Base-by-base conservation (phyloP, 1,140 invertebrate species). In the Meteorus sp. region DNA sequence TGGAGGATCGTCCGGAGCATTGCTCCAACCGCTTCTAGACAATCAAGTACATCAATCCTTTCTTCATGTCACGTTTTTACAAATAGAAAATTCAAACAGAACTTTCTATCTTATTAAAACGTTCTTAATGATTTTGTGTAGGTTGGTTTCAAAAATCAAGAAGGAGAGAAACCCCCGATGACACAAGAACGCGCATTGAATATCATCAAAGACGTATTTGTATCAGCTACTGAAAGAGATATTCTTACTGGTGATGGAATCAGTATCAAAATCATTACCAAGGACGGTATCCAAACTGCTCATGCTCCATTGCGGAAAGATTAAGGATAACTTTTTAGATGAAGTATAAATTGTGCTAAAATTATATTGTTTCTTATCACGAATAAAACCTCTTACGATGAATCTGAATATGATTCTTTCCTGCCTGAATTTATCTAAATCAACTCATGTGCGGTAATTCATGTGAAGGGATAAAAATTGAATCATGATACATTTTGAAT, bases 161-260 rank as follows among this genome's bases (percentile, higher is more conserved):
- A 87, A 69, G 84, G 82, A 1, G 82, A 83, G 8, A 72, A 78
- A 29, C 74, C 75, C 13, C 83, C 85, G 1, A 69, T 97, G 2
- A 85, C 87, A 7, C 75, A 85, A 65, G 94, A 97, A 43, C 89
- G 88, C 65, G 96, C 95, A 3, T 72, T 96, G 6, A 80, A 83
- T 19, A 80, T 99, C 11, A 81, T 98, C 2, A 97, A 95, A 68
- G 97, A 99, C 84, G 91, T 92, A 0, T 99, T 99, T 72, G 95
- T 95, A 61, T 95, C 95, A 53, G 95, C 96, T 31, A 91, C 96
- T 54, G 97, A 99, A 74, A 85, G 97, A 76, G 96, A 99, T 75
- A 98, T 98, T 64, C 91, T 95, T 69, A 97, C 94, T 70, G 97
- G 97, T 56, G 97, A 99, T 83, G 87, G 86, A 44, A 88, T 99